Base-by-base conservation (phyloP, 2,797 vertebrate genomes). In the Channa striata region DNA sequence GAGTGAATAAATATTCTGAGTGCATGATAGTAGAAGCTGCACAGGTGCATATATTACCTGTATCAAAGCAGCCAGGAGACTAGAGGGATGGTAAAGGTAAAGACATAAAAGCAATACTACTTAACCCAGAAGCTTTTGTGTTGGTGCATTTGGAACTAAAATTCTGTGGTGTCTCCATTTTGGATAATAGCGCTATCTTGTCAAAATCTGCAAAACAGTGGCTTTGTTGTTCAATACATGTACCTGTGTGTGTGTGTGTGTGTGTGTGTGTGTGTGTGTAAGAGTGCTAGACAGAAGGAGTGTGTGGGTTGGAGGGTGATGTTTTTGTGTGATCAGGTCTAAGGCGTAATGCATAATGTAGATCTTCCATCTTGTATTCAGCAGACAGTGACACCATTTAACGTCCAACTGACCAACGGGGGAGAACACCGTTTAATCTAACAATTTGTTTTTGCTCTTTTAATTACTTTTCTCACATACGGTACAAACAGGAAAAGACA, bases 31-130 rank as follows among this genome's bases (percentile, higher is more conserved):
- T 82, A 78, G 82, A 83, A 86, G 89, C 85, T 89, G 81, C 89
- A 90, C 90, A 93, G 91, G 92, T 93, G 91, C 91, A 94, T 93
- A 92, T 84, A 92, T 93, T 92, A 93, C 91, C 90, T 91, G 90
- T 91, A 92, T 91, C 89, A 90, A 91, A 91, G 90, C 90, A 90
- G 80, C 80, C 80, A 51, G 62, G 78, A 90, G 89, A 87, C 86
- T 86, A 88, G 75, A 84, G 87, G 78, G 83, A 91, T 86, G 88
- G 87, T 88, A 89, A 89, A 93, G 87, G 90, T 92, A 88, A 91
- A 91, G 83, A 91, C 80, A 91, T 89, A 89, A 92, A 93, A 89
- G 87, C 86, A 88, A 87, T 79, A 79, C 85, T 88, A 88, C 85
- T 93, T 92, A 91, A 92, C 88, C 89, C 60, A 48, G 82, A 74